These are phyloP conservation scores for Drosophila emarginata DNA, from an alignment of 2,888 invertebrate species.

Conservation along the genomic window DNA sequence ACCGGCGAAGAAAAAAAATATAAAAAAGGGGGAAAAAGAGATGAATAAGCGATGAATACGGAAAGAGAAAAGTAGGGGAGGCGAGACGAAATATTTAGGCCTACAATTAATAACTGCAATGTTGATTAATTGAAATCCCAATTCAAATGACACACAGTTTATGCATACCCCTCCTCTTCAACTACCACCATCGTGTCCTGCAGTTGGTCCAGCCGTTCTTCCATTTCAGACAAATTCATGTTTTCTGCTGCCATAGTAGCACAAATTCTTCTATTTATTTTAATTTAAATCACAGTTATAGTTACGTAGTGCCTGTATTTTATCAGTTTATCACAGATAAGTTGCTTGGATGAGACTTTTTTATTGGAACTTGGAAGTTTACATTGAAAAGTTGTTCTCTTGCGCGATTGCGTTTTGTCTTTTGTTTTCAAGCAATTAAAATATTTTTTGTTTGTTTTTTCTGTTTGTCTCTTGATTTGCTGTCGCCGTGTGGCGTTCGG, in stretches of 20 bases:
- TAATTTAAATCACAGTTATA: conserved; percentile 36
- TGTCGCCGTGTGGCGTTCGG: conserved; percentile 59
- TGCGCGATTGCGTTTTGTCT: conserved; percentile 33
- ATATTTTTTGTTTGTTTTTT: background rate
- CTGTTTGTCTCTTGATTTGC: conserved; percentile 31
- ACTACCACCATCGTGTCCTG: background rate
- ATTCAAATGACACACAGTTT: background rate
- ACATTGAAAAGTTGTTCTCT: conserved; percentile 58
- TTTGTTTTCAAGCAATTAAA: conserved; percentile 39
- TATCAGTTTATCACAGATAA: conserved; percentile 62
- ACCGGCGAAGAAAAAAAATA: conserved; percentile 6
- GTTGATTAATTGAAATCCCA: conserved; percentile 36
- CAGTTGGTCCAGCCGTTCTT: background rate
- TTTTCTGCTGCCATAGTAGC: background rate
- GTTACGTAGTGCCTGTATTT: conserved; percentile 31
- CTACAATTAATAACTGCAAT: conserved; percentile 2
- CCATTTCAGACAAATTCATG: background rate
- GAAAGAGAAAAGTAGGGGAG: background rate
- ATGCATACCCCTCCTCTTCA: conserved; percentile 1
- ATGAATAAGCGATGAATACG: conserved; percentile 2
- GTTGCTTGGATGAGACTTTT: conserved; percentile 45
- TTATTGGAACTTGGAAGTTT: conserved; percentile 50
- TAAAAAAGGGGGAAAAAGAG: conserved; percentile 14
- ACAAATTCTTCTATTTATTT: background rate
- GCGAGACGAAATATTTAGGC: background rate